Evolutionary conservation across 2,888 invertebrate species (phyloP).

Genomic region (Gasteruption jaculator): DNA sequence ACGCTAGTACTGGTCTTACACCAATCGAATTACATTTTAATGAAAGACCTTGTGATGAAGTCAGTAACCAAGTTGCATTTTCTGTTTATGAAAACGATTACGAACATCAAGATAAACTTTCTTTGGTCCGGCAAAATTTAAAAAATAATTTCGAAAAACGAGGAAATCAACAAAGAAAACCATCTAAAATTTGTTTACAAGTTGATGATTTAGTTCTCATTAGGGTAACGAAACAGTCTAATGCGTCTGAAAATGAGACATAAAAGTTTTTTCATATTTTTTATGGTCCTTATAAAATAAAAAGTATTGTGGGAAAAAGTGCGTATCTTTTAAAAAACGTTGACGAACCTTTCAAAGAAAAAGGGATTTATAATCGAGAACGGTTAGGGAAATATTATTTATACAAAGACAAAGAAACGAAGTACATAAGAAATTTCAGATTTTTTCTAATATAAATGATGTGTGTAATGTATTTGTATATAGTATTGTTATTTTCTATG

Average conservation of each 20-base stretch:
- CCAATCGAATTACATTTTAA: conserved; percentile 6
- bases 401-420: too few relatives aligned
- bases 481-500: too few relatives aligned
- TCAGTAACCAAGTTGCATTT: neutral
- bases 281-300: conserved; percentile 5
- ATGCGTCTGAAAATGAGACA: neutral
- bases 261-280: conserved; percentile 12
- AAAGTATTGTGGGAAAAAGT: neutral
- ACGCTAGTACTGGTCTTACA: neutral
- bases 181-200: neutral
- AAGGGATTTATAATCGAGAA: too few relatives aligned
- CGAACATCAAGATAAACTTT: neutral
- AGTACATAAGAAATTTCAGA: too few relatives aligned
- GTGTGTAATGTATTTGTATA: too few relatives aligned
- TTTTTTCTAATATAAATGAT: too few relatives aligned
- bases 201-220: conserved; percentile 1
- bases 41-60: neutral
- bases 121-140: neutral
- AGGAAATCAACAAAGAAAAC: neutral
- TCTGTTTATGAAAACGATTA: neutral
- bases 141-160: too few relatives aligned
- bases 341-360: conserved; percentile 23
- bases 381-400: too few relatives aligned
- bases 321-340: conserved; percentile 5
- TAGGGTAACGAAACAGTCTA: neutral